phyloP scores from a whole-genome alignment of 2,888 invertebrate species.

The Noctua pronuba region DNA sequence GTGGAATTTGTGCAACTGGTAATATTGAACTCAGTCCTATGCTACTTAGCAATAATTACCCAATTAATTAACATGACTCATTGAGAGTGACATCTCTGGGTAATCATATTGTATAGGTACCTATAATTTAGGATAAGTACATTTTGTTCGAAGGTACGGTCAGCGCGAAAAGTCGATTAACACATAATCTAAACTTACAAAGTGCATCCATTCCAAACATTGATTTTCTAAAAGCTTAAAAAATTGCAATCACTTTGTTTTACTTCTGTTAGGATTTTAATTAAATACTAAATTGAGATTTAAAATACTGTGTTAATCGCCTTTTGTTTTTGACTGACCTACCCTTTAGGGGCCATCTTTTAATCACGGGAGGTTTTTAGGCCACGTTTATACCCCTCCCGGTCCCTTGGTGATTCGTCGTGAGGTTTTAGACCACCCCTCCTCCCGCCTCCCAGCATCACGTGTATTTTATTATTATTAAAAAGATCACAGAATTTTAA shows the following conservation, averaged over 20 bases:
- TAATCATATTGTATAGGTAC: neutral
- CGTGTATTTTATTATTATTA: no score
- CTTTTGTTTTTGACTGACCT: neutral
- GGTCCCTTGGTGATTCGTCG: no score
- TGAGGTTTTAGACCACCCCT: no score
- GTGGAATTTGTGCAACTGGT: slow-evolving; percentile 7
- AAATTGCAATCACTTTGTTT: neutral
- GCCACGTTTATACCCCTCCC: no score
- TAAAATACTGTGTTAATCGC: neutral
- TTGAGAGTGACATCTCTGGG: neutral
- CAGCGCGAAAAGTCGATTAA: neutral
- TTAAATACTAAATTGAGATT: neutral
- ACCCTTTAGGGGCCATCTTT: neutral
- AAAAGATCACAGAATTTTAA: no score
- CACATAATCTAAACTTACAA: neutral
- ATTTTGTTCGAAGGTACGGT: neutral
- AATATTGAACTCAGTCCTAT: neutral
- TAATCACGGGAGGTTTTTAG: no score
- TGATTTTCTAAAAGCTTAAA: neutral
- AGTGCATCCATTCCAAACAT: neutral
- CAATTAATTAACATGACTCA: neutral
- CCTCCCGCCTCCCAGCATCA: no score
- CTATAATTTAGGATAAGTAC: neutral
- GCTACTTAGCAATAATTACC: neutral
- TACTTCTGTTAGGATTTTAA: neutral